Percentiles rank a stretch among this genome's conserved stretches.
Conservation (phyloP, 2,888 invertebrate genomes). For the Pseudococcus longispinus region DNA sequence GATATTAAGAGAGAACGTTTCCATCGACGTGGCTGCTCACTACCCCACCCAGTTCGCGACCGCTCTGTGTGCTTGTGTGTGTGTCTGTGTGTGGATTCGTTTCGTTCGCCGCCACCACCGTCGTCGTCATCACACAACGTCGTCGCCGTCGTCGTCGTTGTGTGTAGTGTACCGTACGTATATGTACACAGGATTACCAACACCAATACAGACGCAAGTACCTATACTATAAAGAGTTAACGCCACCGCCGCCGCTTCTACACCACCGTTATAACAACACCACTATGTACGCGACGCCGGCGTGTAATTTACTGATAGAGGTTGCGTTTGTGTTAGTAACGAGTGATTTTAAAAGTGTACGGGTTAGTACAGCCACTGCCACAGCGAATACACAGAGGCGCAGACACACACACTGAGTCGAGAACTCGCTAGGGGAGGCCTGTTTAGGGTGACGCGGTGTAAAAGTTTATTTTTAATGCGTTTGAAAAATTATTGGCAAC, state of each 20-base stretch:
- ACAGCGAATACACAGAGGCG: not conserved
- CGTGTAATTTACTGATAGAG: conserved; percentile 17
- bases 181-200: not conserved
- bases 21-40: conserved; percentile 42
- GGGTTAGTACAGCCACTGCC: conserved; percentile 22
- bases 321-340: not conserved
- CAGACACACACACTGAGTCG: not conserved
- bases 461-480: conserved; percentile 52
- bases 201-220: not conserved
- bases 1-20: conserved; percentile 2
- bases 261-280: conserved; percentile 27
- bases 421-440: conserved; percentile 51
- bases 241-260: not conserved
- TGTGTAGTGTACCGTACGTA: not conserved
- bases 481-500: conserved; percentile 53
- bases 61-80: not conserved
- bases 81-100: not conserved
- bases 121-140: not conserved
- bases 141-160: not conserved
- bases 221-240: not conserved
- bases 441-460: conserved; percentile 54
- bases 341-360: not conserved
- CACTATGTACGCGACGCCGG: conserved; percentile 33
- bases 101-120: not conserved
- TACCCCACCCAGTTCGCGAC: conserved; percentile 44